Percentiles rank a stretch among this genome's conserved stretches.
Evolutionary conservation across 2,797 vertebrate species (phyloP).

Genomic region (Novumbra hubbsi): DNA sequence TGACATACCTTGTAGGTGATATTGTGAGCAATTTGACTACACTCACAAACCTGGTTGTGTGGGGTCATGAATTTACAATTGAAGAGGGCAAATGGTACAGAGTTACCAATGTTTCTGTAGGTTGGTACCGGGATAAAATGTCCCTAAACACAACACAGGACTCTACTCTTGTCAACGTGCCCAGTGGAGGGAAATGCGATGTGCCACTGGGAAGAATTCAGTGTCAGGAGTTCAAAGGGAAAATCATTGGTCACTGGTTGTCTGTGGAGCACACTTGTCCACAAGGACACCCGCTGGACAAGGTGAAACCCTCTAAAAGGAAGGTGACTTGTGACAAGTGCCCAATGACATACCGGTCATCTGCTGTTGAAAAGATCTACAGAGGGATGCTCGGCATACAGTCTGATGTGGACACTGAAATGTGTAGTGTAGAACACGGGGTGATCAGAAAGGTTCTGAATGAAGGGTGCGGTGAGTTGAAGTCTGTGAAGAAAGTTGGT

Average conservation of each 20-base stretch:
- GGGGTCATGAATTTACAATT: background rate
- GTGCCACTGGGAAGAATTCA: background rate
- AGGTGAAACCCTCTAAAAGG: background rate
- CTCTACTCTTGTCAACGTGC: background rate
- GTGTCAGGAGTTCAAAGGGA: background rate
- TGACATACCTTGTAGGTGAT: background rate
- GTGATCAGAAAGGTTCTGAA: background rate
- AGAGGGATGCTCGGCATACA: background rate
- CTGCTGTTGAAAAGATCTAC: background rate
- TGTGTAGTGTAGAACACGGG: background rate
- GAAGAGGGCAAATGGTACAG: conserved; percentile 4
- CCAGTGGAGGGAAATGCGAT: background rate
- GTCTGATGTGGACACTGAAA: background rate
- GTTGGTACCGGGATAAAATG: background rate
- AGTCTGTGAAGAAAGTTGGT: background rate
- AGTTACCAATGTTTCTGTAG: background rate
- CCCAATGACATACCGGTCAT: background rate
- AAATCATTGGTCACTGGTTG: background rate
- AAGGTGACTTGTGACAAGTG: background rate
- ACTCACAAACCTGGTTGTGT: background rate
- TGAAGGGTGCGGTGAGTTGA: background rate
- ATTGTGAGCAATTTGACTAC: background rate
- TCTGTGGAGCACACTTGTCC: background rate
- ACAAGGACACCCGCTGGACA: background rate
- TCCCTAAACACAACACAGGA: background rate